These are phyloP conservation scores for Notolabrus celidotus DNA, from an alignment of 2,797 vertebrate genomes.

Conservation along the genomic window DNA sequence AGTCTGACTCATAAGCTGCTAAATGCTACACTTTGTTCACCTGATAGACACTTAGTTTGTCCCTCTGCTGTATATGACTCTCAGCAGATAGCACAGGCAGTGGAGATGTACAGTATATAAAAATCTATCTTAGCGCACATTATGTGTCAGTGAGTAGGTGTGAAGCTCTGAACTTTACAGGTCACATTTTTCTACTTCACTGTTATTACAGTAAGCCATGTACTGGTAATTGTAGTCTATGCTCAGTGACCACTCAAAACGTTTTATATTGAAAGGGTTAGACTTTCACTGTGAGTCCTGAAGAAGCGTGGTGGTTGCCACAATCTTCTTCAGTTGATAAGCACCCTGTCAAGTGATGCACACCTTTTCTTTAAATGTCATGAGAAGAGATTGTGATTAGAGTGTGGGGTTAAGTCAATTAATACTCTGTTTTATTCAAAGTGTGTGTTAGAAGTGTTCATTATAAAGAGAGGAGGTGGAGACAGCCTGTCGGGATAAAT, in stretches of 20 bases:
- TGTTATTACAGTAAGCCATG: conserved; percentile 18
- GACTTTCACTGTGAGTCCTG: background rate
- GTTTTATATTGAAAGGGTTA: too few species aligned
- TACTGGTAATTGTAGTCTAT: background rate
- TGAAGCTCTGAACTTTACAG: background rate
- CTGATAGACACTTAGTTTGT: background rate
- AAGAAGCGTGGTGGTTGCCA: background rate
- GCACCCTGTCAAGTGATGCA: background rate
- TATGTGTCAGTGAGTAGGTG: background rate
- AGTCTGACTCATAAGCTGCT: background rate
- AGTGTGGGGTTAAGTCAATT: background rate
- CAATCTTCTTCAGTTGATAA: conserved; percentile 13
- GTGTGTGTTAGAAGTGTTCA: background rate
- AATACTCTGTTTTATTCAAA: background rate
- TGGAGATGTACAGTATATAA: too few species aligned
- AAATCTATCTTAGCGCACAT: background rate
- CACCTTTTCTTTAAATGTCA: background rate
- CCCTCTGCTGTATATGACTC: background rate
- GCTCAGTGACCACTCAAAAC: background rate
- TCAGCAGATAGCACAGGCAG: background rate
- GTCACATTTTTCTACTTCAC: background rate
- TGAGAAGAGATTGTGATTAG: background rate
- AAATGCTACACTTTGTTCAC: background rate
- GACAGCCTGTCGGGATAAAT: background rate
- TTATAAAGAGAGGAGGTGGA: background rate